Evolutionary conservation across 2,113 vertebrate genomes (phyloP).

Genomic region (Eclectus roratus): DNA sequence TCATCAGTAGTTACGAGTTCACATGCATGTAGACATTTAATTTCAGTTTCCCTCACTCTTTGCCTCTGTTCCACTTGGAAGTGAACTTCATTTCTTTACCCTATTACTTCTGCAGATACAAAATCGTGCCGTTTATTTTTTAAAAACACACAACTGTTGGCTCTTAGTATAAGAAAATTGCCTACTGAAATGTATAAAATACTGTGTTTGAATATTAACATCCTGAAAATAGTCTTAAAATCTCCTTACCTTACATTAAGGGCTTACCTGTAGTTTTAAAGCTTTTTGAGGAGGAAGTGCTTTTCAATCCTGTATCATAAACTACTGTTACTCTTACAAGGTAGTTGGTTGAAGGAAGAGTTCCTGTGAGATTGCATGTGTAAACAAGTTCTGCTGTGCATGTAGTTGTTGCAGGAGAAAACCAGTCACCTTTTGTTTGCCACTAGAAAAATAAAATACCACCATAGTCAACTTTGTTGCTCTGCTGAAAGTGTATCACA

Average conservation of each 20-base stretch:
- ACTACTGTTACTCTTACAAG: constrained; percentile 54
- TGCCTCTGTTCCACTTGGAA: neutral
- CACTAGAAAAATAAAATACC: constrained; percentile 57
- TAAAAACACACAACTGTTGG: neutral
- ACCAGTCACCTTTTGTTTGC: constrained; percentile 48
- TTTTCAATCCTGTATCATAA: constrained; percentile 63
- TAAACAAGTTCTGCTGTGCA: constrained; percentile 52
- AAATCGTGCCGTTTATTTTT: neutral
- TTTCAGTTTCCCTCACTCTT: neutral
- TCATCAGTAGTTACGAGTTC: neutral
- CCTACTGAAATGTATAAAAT: neutral
- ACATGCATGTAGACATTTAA: neutral
- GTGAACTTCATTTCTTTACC: neutral
- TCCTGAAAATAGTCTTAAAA: neutral
- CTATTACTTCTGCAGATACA: neutral
- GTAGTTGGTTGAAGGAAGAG: constrained; percentile 62
- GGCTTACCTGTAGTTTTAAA: constrained; percentile 74
- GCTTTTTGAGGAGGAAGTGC: constrained; percentile 52
- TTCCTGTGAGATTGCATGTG: constrained; percentile 58
- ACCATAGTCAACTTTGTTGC: neutral
- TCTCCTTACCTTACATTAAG: neutral
- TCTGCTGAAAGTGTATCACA: neutral
- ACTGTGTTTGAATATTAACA: neutral
- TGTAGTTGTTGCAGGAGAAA: constrained; percentile 2
- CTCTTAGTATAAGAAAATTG: neutral